phyloP scores from a whole-genome alignment of 2,888 invertebrate genomes.

The Andrena chrysosceles region DNA sequence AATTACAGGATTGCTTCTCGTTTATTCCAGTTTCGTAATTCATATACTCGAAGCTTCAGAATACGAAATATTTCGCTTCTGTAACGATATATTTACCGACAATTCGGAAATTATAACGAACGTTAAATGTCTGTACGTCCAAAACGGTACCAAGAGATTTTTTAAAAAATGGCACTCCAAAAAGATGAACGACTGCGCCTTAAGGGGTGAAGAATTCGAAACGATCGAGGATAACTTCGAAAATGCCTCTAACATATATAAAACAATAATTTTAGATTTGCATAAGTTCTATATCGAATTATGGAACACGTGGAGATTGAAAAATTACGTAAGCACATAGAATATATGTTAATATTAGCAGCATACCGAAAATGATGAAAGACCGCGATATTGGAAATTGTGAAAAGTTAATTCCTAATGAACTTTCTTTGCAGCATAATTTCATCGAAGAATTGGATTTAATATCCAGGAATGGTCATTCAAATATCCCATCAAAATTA shows the following conservation, averaged over 20 bases:
- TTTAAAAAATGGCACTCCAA: constrained; percentile 41
- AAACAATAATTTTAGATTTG: constrained; percentile 26
- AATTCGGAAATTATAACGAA: constrained; percentile 13
- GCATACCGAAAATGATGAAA: not conserved
- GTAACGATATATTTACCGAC: constrained; percentile 23
- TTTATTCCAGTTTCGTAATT: constrained; percentile 38
- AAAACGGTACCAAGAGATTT: constrained; percentile 22
- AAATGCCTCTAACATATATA: constrained; percentile 2
- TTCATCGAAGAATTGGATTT: constrained; percentile 32
- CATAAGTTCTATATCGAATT: constrained; percentile 24
- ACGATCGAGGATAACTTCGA: constrained; percentile 29
- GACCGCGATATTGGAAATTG: not conserved
- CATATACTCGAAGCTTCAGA: constrained; percentile 42
- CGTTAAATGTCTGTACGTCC: constrained; percentile 42
- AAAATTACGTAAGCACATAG: constrained; percentile 11
- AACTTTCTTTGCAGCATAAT: constrained; percentile 12
- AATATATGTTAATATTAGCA: not conserved
- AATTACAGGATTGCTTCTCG: constrained; percentile 40
- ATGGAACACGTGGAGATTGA: constrained; percentile 1
- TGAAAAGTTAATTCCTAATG: not conserved
- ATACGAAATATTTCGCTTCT: constrained; percentile 21
- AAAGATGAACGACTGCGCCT: constrained; percentile 17
- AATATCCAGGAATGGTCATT: constrained; percentile 25
- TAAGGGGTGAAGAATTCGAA: not conserved
- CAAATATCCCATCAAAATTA: constrained; percentile 22